Base-by-base conservation (phyloP, 2,888 invertebrate genomes). In the Polyommatus icarus region DNA sequence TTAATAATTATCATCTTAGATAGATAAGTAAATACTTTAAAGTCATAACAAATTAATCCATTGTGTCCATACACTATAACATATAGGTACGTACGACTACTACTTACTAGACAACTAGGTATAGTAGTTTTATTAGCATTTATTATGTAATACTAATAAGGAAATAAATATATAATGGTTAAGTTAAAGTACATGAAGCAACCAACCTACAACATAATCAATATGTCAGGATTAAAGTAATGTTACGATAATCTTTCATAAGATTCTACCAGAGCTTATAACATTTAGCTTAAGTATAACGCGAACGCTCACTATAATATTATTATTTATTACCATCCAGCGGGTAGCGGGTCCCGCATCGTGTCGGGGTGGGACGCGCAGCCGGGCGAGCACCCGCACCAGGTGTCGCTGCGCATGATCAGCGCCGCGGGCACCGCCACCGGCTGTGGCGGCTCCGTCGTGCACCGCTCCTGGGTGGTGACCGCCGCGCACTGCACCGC, bases 401-500 rank as follows among this genome's bases (percentile, higher is more conserved):
- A 91, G 82, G 87, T 86, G 12, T 83, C 87, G 3, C 84, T 91
- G 40, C 89, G 92, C 0, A 83, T 89, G 86, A 84, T 89, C 76
- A 82, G 80, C 81, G 18, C 78, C 0, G 18, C n/a, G 0, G 92
- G 91, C 0, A 76, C 59, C 3, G 87, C 91, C 57, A 81, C 82
- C 77, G 85, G 83, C 46, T 92, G 93, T 81, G 92, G 93, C 0
- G 92, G 89, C 36, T 91, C 90, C 80, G 80, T 92, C 76, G 86
- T 92, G 7, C 86, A 87, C 71, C 82, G 83, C 8, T 79, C 85
- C n/a, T 93, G 93, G 93, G 84, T 90, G 29, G 76, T 92, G 76
- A 86, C 89, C 0, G 90, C 92, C 0, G 93, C 92, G 0, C 92
- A 93, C 80, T 93, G 93, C 80, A 91, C 91, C 50, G 91, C 90